A percentile compares a stretch with the other conserved stretches of the same genome.
phyloP scores from a whole-genome alignment of 2,888 invertebrate species.

The Plebejus argus region DNA sequence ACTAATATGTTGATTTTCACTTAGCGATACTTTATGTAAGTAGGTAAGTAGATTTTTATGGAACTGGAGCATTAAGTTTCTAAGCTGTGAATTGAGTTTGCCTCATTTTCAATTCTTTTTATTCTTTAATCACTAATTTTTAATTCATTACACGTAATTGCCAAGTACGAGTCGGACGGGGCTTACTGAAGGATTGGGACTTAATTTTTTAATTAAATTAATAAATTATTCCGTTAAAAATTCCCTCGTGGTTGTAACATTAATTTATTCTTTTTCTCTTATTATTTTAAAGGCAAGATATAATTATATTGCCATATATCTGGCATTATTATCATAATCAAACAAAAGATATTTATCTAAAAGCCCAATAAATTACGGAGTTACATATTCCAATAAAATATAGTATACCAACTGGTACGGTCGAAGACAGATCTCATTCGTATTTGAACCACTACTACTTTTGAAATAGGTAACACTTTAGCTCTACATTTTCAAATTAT shows the following conservation, averaged over 20 bases:
- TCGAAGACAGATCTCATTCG: no score
- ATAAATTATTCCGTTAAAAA: background rate
- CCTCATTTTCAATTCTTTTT: slow-evolving; percentile 14
- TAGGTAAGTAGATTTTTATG: background rate
- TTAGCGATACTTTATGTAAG: no score
- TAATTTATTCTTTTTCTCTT: background rate
- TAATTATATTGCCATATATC: background rate
- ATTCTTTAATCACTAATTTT: background rate
- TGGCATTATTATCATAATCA: no score
- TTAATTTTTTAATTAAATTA: background rate
- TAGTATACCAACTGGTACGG: no score
- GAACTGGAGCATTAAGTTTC: background rate
- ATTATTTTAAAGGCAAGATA: background rate
- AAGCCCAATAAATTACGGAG: no score
- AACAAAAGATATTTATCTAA: background rate
- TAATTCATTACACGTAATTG: slow-evolving; percentile 12
- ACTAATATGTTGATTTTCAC: no score
- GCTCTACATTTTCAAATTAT: no score
- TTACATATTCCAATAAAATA: no score
- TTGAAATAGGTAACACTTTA: no score
- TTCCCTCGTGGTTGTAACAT: background rate
- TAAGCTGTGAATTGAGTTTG: slow-evolving; percentile 10
- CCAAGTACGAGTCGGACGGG: slow-evolving; percentile 12
- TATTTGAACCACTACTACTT: no score
- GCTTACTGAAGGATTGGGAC: background rate